phyloP scores from a whole-genome alignment of 1,140 invertebrate genomes.

The Drosophila takahashii region DNA sequence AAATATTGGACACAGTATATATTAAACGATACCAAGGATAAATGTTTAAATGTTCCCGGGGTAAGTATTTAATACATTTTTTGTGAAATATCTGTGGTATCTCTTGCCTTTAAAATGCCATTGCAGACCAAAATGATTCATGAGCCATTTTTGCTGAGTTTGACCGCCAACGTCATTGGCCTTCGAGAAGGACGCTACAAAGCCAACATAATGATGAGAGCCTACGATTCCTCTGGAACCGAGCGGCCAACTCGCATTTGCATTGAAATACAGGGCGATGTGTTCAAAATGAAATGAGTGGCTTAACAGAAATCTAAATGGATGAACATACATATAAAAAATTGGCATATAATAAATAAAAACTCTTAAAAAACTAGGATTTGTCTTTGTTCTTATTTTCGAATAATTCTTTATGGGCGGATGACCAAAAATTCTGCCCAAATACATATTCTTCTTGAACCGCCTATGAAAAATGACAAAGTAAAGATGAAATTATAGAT shows the following conservation, averaged over 20 bases:
- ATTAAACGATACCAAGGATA: conserved; percentile 11
- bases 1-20: conserved; percentile 5
- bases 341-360: too few relatives aligned
- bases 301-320: neutral
- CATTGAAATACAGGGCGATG: neutral
- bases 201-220: neutral
- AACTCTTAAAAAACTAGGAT: too few relatives aligned
- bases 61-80: conserved; percentile 11
- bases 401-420: too few relatives aligned
- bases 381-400: too few relatives aligned
- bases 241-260: conserved; percentile 3
- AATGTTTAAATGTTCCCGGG: conserved; percentile 28
- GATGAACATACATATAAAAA: too few relatives aligned
- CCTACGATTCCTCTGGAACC: neutral
- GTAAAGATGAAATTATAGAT: too few relatives aligned
- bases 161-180: neutral
- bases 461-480: too few relatives aligned
- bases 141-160: neutral
- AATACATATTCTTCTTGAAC: too few relatives aligned
- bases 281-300: neutral
- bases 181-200: conserved; percentile 15
- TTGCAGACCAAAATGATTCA: conserved; percentile 1
- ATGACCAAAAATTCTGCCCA: too few relatives aligned
- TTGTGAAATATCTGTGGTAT: too few relatives aligned
- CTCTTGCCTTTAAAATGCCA: too few relatives aligned